These are phyloP conservation scores for Ceratothoa steindachneri DNA, from an alignment of 2,888 invertebrate genomes.

Conservation along the genomic window DNA sequence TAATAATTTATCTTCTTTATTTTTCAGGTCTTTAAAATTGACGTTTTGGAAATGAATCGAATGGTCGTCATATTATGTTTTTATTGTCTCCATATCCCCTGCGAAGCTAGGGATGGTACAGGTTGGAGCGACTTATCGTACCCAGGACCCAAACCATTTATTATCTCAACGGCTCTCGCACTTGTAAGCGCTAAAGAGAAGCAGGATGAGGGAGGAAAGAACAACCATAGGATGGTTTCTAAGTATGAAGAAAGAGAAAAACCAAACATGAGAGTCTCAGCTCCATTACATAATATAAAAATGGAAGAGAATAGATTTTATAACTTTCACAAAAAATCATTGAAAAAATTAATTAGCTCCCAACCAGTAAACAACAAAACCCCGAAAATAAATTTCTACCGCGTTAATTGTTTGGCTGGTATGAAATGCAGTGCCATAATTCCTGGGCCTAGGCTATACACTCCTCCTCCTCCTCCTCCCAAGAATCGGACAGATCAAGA, in stretches of 20 bases:
- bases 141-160: background rate
- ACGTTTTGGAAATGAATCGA: too few relatives aligned
- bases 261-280: background rate
- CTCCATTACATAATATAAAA: background rate
- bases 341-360: background rate
- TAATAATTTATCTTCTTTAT: too few relatives aligned
- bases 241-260: background rate
- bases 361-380: background rate
- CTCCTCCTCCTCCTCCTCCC: background rate
- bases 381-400: constrained; percentile 38
- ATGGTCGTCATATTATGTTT: too few relatives aligned
- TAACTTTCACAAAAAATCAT: background rate
- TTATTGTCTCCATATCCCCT: too few relatives aligned
- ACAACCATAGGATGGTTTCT: background rate
- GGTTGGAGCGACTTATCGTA: background rate
- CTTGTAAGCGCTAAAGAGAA: too few relatives aligned
- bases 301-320: background rate
- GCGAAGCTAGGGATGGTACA: too few relatives aligned
- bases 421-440: constrained; percentile 36
- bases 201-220: background rate
- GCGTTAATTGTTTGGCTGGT: constrained; percentile 27
- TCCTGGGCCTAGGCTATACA: constrained; percentile 28
- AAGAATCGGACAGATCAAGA: constrained; percentile 11
- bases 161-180: background rate
- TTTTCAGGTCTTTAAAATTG: too few relatives aligned